Base-by-base conservation (phyloP, 1,140 invertebrate genomes). In the Aleiodes sp. region DNA sequence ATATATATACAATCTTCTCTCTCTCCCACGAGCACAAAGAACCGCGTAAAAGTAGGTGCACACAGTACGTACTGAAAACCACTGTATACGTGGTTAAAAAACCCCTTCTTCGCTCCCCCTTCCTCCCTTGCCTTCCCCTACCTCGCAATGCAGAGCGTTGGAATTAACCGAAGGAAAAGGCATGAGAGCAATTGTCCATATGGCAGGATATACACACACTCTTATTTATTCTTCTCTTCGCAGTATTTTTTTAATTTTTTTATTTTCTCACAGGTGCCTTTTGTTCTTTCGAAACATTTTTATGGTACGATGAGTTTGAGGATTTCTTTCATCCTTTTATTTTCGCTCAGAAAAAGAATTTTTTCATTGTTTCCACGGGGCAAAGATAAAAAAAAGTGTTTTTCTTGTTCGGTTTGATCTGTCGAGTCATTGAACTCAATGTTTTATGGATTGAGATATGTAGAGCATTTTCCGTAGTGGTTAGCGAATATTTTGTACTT, bases 141-240 rank as follows among this genome's bases (percentile, higher is more conserved):
- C 39, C 6, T 21, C 46, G 19, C 46, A 16, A 12, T 24, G 10
- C 26, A 6, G 3, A 52, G 19, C 46, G 21, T 52, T 52, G 19
- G 46, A 52, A 52, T 52, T 52, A 52, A 21, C 21, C 46, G 7
- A 52, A 52, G 46, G 21, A 52, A 52, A 52, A 52, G 46, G 46
- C 46, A 52, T 52, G 46, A 52, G 46, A 52, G 19, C 46, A 52
- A 52, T 52, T 52, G 46, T 52, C 46, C 46, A 52, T 52, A 52
- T 24, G 21, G 19, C 46, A 46, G 41, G 41, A 46, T 46, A 46
- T 46, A 52, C 46, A 52, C 12, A 52, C 21, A 52, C 21, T 24
- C 26, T 52, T 52, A 52, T 52, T 52, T 52, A 52, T 52, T 52
- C 2, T 46, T 19, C 19, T 41, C 26, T 52, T n/a, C n/a, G n/a